These are phyloP conservation scores for Heliconius ismenius DNA, from an alignment of 2,888 invertebrate species.

Conservation along the genomic window DNA sequence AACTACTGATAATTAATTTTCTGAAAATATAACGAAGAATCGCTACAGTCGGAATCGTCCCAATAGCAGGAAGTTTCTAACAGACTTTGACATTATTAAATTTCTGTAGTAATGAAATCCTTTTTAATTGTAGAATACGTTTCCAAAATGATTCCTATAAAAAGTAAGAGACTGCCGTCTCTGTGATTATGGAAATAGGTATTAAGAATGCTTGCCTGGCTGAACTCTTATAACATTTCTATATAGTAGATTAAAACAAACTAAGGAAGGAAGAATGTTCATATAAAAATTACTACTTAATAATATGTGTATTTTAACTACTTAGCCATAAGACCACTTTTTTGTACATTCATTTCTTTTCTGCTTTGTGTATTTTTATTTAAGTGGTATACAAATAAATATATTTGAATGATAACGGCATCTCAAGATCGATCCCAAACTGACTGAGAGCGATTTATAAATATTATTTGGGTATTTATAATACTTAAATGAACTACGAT, in stretches of 20 bases:
- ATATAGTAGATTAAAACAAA: not conserved
- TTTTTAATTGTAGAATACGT: constrained; percentile 24
- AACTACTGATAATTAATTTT: no score
- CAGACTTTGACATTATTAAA: constrained; percentile 4
- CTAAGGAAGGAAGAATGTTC: not conserved
- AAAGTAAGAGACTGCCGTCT: constrained; percentile 12
- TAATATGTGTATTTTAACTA: not conserved
- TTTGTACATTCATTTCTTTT: no score
- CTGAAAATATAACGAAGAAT: not conserved
- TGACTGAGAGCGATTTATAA: no score
- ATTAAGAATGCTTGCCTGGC: constrained; percentile 7
- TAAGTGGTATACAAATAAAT: no score
- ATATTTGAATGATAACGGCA: no score
- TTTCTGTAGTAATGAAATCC: constrained; percentile 25
- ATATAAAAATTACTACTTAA: not conserved
- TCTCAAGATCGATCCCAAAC: no score
- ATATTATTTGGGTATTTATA: no score
- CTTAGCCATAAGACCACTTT: no score
- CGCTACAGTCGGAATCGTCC: not conserved
- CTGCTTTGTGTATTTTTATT: no score
- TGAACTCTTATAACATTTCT: not conserved
- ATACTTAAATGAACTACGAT: not conserved
- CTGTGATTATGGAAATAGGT: constrained; percentile 26
- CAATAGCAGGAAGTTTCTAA: not conserved
- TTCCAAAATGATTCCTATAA: constrained; percentile 21